Evolutionary conservation across 2,888 invertebrate species (phyloP).

Genomic region (Athalia rosae): DNA sequence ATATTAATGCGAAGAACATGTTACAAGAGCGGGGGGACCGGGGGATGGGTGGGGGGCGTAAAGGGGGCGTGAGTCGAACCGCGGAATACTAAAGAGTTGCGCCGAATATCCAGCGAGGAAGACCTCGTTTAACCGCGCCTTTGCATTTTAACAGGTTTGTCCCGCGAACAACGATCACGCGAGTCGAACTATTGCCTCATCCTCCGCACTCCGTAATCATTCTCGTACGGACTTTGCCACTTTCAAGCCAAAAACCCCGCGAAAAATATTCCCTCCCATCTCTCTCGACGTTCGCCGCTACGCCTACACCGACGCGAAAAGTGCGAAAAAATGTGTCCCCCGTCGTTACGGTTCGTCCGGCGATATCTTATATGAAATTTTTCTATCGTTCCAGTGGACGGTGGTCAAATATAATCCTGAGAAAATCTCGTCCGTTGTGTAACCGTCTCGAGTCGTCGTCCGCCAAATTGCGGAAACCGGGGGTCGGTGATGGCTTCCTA

Average conservation of each 20-base stretch:
- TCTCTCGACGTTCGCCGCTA: too few species aligned
- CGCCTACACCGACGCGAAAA: too few species aligned
- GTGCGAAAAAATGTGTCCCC: constrained; percentile 12
- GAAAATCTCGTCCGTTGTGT: constrained; percentile 50
- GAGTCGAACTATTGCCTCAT: constrained; percentile 37
- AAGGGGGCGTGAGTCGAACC: constrained; percentile 50
- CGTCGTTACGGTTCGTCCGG: neutral
- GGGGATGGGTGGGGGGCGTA: constrained; percentile 26
- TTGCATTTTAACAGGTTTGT: constrained; percentile 71
- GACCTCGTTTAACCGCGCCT: constrained; percentile 69
- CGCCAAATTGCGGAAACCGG: constrained; percentile 63
- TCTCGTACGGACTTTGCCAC: too few species aligned
- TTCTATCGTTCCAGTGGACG: constrained; percentile 52
- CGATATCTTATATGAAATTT: constrained; percentile 63
- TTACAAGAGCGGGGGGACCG: constrained; percentile 57
- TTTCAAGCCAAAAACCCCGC: too few species aligned
- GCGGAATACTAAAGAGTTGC: constrained; percentile 70
- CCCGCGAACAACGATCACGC: constrained; percentile 48
- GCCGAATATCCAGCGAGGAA: constrained; percentile 65
- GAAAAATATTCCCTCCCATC: too few species aligned
- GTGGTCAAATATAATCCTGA: constrained; percentile 58
- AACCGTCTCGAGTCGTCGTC: neutral
- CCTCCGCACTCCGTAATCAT: neutral
- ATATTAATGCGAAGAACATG: constrained; percentile 74
- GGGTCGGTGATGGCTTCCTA: constrained; percentile 44